Percentiles rank a stretch among this genome's conserved stretches.
Conservation (phyloP, 1,140 invertebrate species). For the Achroia grisella region DNA sequence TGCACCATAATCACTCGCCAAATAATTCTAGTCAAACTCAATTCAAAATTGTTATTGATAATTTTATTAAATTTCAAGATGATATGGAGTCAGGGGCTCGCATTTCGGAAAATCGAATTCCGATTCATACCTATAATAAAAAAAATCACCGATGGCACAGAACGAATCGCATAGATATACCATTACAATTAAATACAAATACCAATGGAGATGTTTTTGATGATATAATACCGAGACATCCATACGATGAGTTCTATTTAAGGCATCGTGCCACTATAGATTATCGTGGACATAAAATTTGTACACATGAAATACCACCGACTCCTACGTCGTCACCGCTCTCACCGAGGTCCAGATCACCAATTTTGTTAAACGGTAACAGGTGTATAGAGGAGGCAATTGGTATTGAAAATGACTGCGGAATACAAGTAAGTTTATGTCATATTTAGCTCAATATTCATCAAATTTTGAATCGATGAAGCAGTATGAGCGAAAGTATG, state of each 20-base stretch:
- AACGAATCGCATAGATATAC: conserved; percentile 7
- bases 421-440: conserved; percentile 44
- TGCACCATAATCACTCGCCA: neutral
- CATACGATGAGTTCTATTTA: conserved; percentile 69
- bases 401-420: conserved; percentile 11
- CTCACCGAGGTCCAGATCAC: conserved; percentile 21
- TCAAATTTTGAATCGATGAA: too few relatives aligned
- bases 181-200: neutral
- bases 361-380: conserved; percentile 7
- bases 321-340: conserved; percentile 35
- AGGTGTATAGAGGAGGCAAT: conserved; percentile 3
- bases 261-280: conserved; percentile 57
- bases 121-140: conserved; percentile 20
- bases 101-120: too few relatives aligned
- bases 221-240: conserved; percentile 60
- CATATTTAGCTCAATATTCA: too few relatives aligned
- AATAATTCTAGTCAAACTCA: conserved; percentile 5
- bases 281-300: conserved; percentile 55
- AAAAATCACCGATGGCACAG: conserved; percentile 10
- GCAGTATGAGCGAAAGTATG: too few relatives aligned
- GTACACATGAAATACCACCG: conserved; percentile 58
- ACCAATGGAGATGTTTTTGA: conserved; percentile 39
- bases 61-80: neutral
- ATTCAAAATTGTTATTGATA: conserved; percentile 3
- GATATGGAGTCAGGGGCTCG: neutral